Conservation (phyloP, 2,113 vertebrate genomes). For the Nycticorax nycticorax region DNA sequence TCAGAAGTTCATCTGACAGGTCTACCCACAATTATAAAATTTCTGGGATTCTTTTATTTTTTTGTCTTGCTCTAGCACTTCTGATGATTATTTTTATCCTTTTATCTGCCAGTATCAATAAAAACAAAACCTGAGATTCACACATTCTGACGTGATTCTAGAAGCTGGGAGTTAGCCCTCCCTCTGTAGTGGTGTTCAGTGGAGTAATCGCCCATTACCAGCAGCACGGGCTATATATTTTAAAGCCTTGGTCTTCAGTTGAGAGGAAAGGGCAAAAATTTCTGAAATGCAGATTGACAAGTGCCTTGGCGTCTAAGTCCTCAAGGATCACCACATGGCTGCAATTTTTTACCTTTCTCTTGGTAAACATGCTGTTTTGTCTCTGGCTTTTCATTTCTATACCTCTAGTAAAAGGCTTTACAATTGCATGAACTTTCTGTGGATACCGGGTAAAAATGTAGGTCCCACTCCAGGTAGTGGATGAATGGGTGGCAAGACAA, state of each 20-base stretch:
- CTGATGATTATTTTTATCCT: conserved; percentile 20
- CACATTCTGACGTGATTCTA: not conserved
- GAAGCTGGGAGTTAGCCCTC: not conserved
- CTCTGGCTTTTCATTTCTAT: not conserved
- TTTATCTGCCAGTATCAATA: conserved; percentile 34
- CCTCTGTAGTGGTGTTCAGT: not conserved
- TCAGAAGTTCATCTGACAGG: not conserved
- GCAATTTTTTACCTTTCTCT: not conserved
- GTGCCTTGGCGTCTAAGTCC: not conserved
- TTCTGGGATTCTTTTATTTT: not conserved
- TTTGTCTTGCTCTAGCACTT: not conserved
- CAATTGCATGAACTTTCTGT: accelerated
- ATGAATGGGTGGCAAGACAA: not conserved
- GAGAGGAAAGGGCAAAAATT: not conserved
- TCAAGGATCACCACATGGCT: not conserved
- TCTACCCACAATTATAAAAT: not conserved
- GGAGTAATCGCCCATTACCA: not conserved
- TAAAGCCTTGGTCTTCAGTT: not conserved
- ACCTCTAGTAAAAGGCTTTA: not conserved
- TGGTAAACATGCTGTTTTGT: not conserved
- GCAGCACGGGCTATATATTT: not conserved
- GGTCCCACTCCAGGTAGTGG: not conserved
- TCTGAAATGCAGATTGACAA: conserved; percentile 10
- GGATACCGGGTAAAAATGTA: not conserved
- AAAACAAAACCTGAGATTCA: not conserved